Percentiles rank a stretch among this genome's conserved stretches.
Evolutionary conservation across 2,797 vertebrate genomes (phyloP).

Genomic region (Lates japonicus): DNA sequence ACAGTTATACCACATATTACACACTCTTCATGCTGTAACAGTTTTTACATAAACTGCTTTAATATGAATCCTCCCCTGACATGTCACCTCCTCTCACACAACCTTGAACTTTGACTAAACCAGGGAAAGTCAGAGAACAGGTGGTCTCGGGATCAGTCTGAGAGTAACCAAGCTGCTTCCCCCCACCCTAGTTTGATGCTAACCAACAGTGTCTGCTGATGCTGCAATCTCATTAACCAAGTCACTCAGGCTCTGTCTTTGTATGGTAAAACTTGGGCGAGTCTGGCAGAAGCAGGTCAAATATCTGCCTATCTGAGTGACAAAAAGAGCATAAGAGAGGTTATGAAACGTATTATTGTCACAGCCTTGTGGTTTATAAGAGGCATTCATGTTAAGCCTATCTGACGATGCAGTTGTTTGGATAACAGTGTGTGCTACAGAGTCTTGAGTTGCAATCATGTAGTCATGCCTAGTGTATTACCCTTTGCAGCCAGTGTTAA

Average conservation of each 20-base stretch:
- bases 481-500: constrained; percentile 4
- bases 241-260: constrained; percentile 42
- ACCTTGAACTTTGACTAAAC: constrained; percentile 37
- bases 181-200: constrained; percentile 26
- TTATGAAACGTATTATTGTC: background rate
- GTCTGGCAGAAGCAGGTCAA: constrained; percentile 14
- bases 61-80: constrained; percentile 6
- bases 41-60: background rate
- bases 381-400: constrained; percentile 11
- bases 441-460: background rate
- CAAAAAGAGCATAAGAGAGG: background rate
- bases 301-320: constrained; percentile 12
- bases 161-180: constrained; percentile 10
- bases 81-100: constrained; percentile 6
- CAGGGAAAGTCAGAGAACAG: constrained; percentile 49
- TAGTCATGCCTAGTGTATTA: background rate
- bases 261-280: constrained; percentile 38
- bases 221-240: constrained; percentile 54
- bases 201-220: constrained; percentile 42
- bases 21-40: background rate
- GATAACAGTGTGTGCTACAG: background rate
- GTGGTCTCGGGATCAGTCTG: constrained; percentile 35
- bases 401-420: background rate
- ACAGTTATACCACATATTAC: background rate
- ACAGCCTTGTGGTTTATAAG: constrained; percentile 6